These are phyloP conservation scores for Ploceus nigricollis DNA, from an alignment of 2,113 vertebrate genomes.

Conservation along the genomic window DNA sequence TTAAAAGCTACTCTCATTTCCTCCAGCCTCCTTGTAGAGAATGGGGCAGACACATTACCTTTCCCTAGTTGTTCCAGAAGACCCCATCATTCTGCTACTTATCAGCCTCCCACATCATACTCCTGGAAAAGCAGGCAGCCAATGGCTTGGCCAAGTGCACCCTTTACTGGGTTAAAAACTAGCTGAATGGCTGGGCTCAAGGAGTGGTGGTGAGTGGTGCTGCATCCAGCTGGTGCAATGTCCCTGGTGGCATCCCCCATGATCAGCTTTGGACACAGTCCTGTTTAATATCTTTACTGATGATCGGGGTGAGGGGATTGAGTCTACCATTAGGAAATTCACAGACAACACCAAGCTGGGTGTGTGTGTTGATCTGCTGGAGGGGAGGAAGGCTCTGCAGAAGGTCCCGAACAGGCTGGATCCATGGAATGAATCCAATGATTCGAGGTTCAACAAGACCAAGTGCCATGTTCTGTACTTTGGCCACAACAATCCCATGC, in stretches of 20 bases:
- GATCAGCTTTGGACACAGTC: background rate
- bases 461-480: background rate
- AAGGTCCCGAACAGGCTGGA: background rate
- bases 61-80: background rate
- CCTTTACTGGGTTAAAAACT: background rate
- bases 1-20: background rate
- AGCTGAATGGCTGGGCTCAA: background rate
- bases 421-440: background rate
- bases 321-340: background rate
- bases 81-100: background rate
- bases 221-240: background rate
- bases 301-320: background rate
- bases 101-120: background rate
- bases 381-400: background rate
- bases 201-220: background rate
- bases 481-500: background rate
- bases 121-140: background rate
- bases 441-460: background rate
- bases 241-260: rapidly evolving
- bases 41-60: background rate
- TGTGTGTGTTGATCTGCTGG: background rate
- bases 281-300: background rate
- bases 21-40: background rate
- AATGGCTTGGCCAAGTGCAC: no score
- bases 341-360: background rate